phyloP scores from a whole-genome alignment of 2,888 invertebrate genomes.

The Chloroclysta siterata region DNA sequence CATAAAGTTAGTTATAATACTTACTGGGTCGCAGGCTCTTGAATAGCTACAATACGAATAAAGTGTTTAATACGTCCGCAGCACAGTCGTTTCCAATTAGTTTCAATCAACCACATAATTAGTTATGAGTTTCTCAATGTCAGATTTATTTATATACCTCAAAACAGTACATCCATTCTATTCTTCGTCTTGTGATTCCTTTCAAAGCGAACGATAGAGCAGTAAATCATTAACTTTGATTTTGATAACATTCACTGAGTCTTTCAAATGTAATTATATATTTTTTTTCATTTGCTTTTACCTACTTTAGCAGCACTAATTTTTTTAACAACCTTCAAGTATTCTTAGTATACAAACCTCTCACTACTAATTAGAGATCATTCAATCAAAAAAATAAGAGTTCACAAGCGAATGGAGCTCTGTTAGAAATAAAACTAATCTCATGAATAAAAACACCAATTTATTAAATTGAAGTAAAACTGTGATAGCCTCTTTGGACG shows the following conservation, averaged over 20 bases:
- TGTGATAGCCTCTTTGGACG: conserved; percentile 24
- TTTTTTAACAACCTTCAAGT: conserved; percentile 8
- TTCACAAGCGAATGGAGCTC: conserved; percentile 11
- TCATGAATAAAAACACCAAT: conserved; percentile 31
- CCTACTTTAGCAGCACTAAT: not conserved
- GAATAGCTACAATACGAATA: too few relatives aligned
- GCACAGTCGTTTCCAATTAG: conserved; percentile 53
- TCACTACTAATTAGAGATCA: conserved; percentile 7
- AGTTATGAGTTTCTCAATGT: conserved; percentile 21
- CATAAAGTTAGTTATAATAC: too few relatives aligned
- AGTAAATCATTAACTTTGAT: conserved; percentile 10
- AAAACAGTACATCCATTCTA: conserved; percentile 17
- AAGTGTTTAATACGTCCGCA: too few relatives aligned
- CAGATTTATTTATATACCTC: conserved; percentile 18
- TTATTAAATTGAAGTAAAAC: conserved; percentile 24
- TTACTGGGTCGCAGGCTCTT: too few relatives aligned
- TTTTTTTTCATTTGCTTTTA: not conserved
- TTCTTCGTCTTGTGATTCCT: conserved; percentile 9
- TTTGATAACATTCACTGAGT: conserved; percentile 1
- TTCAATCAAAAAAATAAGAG: conserved; percentile 16
- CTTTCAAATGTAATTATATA: not conserved
- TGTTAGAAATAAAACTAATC: conserved; percentile 35
- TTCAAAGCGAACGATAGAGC: not conserved
- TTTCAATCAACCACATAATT: conserved; percentile 56
- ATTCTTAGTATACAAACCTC: not conserved